phyloP scores from a whole-genome alignment of 2,797 vertebrate species.

The Synanceia verrucosa region DNA sequence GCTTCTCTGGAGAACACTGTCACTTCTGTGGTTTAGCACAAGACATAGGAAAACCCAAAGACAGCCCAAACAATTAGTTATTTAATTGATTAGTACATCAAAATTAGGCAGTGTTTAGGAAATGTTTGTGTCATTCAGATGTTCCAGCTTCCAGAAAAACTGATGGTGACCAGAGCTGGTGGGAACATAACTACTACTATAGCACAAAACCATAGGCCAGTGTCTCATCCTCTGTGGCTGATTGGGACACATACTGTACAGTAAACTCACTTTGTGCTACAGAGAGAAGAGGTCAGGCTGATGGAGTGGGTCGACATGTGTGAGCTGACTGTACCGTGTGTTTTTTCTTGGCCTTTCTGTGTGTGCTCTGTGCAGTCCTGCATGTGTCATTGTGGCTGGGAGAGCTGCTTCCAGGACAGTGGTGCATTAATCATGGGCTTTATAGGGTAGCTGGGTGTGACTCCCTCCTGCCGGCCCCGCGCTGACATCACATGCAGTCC shows the following conservation, averaged over 20 bases:
- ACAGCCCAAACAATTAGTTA: no score
- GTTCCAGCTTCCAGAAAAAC: not conserved
- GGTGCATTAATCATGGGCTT: slow-evolving; percentile 78
- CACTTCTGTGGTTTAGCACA: not conserved
- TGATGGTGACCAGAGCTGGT: not conserved
- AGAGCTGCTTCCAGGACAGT: slow-evolving; percentile 68
- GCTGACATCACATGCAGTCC: slow-evolving; percentile 61
- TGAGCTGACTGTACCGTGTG: slow-evolving; percentile 11
- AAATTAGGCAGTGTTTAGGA: not conserved
- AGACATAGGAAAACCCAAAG: not conserved
- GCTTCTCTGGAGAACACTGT: not conserved
- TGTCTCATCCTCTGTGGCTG: slow-evolving; percentile 9
- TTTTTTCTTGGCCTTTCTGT: not conserved
- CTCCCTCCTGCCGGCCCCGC: slow-evolving; percentile 50
- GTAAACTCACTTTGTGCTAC: slow-evolving; percentile 30
- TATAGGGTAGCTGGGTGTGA: slow-evolving; percentile 72
- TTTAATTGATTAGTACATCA: not conserved
- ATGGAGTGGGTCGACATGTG: slow-evolving; percentile 15
- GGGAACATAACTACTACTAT: not conserved
- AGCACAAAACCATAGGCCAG: not conserved
- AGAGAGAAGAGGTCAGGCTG: slow-evolving; percentile 39
- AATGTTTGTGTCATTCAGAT: not conserved
- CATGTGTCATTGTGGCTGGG: slow-evolving; percentile 66
- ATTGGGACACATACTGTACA: slow-evolving; percentile 11
- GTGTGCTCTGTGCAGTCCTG: slow-evolving; percentile 32